A percentile compares a stretch with the other conserved stretches of the same genome.
These are phyloP conservation scores for Agrotis ipsilon DNA, from an alignment of 2,888 invertebrate genomes.

Conservation along the genomic window DNA sequence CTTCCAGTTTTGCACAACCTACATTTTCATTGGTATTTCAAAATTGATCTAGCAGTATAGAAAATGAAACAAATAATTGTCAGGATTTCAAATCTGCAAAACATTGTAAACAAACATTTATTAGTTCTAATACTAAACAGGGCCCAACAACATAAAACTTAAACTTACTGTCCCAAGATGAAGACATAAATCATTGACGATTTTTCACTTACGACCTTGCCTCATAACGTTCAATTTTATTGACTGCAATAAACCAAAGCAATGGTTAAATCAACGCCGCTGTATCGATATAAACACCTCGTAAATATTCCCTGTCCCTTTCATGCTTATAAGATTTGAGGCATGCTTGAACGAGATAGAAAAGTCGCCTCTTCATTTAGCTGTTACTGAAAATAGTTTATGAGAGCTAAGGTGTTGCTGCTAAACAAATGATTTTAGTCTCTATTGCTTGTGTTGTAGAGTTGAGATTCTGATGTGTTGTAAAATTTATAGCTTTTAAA, in stretches of 20 bases:
- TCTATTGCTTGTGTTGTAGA: slow-evolving; percentile 63
- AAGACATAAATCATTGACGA: slow-evolving; percentile 88
- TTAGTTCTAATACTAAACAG: slow-evolving; percentile 46
- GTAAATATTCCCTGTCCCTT: slow-evolving; percentile 82
- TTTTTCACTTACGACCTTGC: slow-evolving; percentile 90
- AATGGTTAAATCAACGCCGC: slow-evolving; percentile 90
- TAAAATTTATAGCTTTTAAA: slow-evolving; percentile 89
- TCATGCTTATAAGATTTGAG: slow-evolving; percentile 66
- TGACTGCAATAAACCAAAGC: slow-evolving; percentile 90
- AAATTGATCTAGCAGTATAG: background rate
- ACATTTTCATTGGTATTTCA: background rate
- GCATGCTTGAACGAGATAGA: slow-evolving; percentile 71
- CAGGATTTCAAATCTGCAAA: slow-evolving; percentile 9
- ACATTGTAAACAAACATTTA: slow-evolving; percentile 32
- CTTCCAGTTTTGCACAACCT: background rate
- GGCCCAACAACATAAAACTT: slow-evolving; percentile 50
- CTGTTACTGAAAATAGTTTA: slow-evolving; percentile 90
- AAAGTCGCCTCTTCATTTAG: slow-evolving; percentile 82
- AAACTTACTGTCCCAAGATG: slow-evolving; percentile 76
- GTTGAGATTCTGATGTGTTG: slow-evolving; percentile 65
- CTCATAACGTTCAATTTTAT: slow-evolving; percentile 91
- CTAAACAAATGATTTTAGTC: slow-evolving; percentile 68
- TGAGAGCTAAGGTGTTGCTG: slow-evolving; percentile 79
- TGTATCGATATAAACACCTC: slow-evolving; percentile 90
- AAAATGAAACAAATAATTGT: slow-evolving; percentile 21